Evolutionary conservation across 2,888 invertebrate genomes (phyloP).

Genomic region (Alloplasta piceator): DNA sequence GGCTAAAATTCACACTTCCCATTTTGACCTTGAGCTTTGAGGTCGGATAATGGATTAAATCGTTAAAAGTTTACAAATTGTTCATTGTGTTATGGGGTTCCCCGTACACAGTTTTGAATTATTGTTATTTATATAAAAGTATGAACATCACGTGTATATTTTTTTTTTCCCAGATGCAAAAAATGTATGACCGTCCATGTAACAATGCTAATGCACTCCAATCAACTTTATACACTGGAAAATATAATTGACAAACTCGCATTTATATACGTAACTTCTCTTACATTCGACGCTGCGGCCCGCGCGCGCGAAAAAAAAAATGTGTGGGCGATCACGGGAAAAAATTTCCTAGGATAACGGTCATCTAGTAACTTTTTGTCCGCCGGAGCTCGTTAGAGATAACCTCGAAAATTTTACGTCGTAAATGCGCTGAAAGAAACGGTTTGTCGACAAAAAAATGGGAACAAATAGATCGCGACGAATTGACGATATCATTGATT

Average conservation of each 20-base stretch:
- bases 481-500: conserved; percentile 32
- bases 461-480: conserved; percentile 39
- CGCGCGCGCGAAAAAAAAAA: neutral
- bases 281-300: neutral
- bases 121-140: no score
- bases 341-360: conserved; percentile 14
- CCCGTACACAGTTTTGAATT: no score
- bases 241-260: conserved; percentile 14
- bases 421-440: neutral
- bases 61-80: no score
- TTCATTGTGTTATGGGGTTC: no score
- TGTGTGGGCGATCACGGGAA: neutral
- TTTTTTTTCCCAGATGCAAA: no score
- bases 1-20: no score
- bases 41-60: no score
- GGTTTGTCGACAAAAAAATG: neutral
- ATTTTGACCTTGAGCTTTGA: no score
- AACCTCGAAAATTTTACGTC: conserved; percentile 32
- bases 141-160: no score
- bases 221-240: conserved; percentile 17
- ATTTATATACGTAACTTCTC: conserved; percentile 35
- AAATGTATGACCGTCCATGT: neutral
- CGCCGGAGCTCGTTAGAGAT: neutral
- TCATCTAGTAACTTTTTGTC: conserved; percentile 47
- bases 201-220: conserved; percentile 12